Base-by-base conservation (phyloP, 2,888 invertebrate genomes). In the Archips xylosteana region DNA sequence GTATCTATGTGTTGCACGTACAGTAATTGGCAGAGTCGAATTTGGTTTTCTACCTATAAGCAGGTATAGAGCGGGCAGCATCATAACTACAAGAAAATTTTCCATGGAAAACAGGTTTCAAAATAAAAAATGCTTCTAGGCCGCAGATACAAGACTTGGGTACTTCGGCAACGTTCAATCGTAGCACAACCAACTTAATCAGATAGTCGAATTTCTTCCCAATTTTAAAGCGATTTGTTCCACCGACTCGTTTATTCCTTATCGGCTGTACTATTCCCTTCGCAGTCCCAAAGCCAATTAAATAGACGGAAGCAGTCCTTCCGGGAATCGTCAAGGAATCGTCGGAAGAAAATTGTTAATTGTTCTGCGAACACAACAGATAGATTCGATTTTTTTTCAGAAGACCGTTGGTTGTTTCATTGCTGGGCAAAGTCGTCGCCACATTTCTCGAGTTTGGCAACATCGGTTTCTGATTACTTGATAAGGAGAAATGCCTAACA, bases 221-320 rank as follows among this genome's bases (percentile, higher is more conserved):
- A 23, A 60, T 49, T 60, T 60, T 68, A 47, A 68, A 60, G 47
- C 45, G 68, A 68, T 60, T 62, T 47, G 45, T 63, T 49, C 42
- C 32, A 32, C n/a, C 47, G 34, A 15, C 62, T 32, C 49, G 45
- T 54, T 34, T 23, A 4, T 63, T n/a, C 12, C 34, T 62, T 54
- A 39, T 68, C 45, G 57, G 54, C 68, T 73, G 54, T 65, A 9
- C 36, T 73, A 63, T 59, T 68, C 65, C 49, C 70, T 59, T 54
- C 57, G 32, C 45, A 51, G 36, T 67, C 51, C 57, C 59, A 68
- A 68, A 73, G 70, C 77, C 80, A 79, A 80, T 83, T 82, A 81
- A 85, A 85, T 83, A 81, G 79, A 77, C 79, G 83, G 81, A 85
- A 86, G 75, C 76, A 78, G 81, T 78, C 78, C 83, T 81, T 79